Evolutionary conservation across 2,888 invertebrate species (phyloP), one percentile per base, ranked within the genome.

Genomic region (Eupithecia vulgata): DNA sequence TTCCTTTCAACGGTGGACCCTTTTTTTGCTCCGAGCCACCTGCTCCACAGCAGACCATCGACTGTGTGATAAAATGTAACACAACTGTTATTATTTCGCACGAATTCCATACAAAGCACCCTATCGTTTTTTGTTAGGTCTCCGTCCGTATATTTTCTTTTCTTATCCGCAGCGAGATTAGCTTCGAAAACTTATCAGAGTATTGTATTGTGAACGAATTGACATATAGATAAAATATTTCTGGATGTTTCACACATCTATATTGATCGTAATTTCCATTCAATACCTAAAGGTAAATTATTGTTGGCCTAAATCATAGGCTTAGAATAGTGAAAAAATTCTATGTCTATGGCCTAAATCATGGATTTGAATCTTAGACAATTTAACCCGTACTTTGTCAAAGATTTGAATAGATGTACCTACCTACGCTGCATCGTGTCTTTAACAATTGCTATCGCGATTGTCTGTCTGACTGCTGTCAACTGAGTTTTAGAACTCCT

Each of bases 171-270:
- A 35, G 48, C 52, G 30, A 71, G 71, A 72, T 75, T 72, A 72
- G 70, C 67, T 45, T 65, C 67, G 37, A 65, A 72, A 74, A 74
- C 67, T 75, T 75, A 70, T 79, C 70, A 75, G 72, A 72, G 73
- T 76, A 71, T 76, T 75, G 74, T 76, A 75, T 72, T 75, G 42
- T 40, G 65, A 25, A 40, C 40, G 25, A 6, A 65, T 65, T 25
- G 40, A 65, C 65, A 42, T 65, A 25, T 65, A 15, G 40, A 65
- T 65, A 37, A 62, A 37, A 65, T 65, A 37, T 8, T 61, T 61
- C 10, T 61, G 25, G 52, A 52, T 52, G 52, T 52, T 21, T 52
- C 52, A 57, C 13, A 12, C 25, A 13, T 25, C 4, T 12, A 4
- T 25, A 57, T 57, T 12, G 57, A 25, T 52, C 52, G n/a, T n/a